Base-by-base conservation (phyloP, 2,797 vertebrate species). In the Echiichthys vipera region DNA sequence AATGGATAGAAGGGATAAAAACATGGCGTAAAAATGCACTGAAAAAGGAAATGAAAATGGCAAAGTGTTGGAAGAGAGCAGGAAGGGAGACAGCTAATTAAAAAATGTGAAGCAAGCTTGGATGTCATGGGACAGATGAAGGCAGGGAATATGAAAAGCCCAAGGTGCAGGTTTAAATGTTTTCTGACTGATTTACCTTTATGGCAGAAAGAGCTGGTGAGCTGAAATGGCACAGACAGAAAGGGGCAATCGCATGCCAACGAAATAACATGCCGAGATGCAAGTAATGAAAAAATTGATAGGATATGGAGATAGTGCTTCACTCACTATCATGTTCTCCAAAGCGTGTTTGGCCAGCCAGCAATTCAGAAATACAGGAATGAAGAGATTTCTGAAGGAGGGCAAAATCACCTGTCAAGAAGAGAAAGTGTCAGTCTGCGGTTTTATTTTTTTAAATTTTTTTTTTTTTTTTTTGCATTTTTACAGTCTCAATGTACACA, bases 321-420 rank as follows among this genome's bases (percentile, higher is more conserved):
- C 62, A 82, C 95, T 95, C 86, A 95, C 95, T 40, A 96, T 96
- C 95, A 96, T 95, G 92, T 95, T 96, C 87, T 96, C 95, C 90
- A 96, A 77, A 29, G 95, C 94, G 17, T 95, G 95, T 83, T 96
- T 96, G 74, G 95, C 95, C 81, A 95, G 85, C 95, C 95, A 96
- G 92, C 95, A 96, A 81, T 96, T 96, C 71, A 96, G 95, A 87
- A 96, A 96, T 29, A 96, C 95, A 0, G 95, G 95, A 77, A 96
- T 96, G 90, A 96, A 96, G 84, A 96, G 89, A 80, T 95, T 95
- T 90, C 91, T 91, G 80, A 95, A 78, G 58, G 94, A 92, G 15
- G 94, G 94, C 83, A 95, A 86, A 89, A 95, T 94, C 84, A 96
- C 94, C 95, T 96, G 89, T 40, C 29, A 74, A 70, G 14, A 78